Conservation (phyloP, 2,888 invertebrate species). For the Rotaria macrura region DNA sequence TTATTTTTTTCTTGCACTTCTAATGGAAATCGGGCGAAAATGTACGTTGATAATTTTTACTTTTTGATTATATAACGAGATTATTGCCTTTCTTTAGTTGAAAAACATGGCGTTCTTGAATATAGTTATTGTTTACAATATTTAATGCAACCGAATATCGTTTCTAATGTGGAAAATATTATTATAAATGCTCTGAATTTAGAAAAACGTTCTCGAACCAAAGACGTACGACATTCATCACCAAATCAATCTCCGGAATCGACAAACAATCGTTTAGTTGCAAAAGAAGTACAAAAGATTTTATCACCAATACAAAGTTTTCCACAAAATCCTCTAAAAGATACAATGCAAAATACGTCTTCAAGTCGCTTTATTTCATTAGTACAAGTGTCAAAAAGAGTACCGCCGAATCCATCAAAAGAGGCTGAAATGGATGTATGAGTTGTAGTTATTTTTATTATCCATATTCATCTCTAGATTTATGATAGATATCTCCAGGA, state of each 20-base stretch:
- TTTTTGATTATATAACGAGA: neutral
- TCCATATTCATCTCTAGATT: no score
- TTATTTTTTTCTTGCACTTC: neutral
- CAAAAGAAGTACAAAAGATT: neutral
- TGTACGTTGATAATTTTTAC: neutral
- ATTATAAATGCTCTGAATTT: neutral
- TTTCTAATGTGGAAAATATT: neutral
- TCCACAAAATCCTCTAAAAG: neutral
- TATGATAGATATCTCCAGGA: neutral
- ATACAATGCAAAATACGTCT: neutral
- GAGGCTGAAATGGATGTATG: neutral
- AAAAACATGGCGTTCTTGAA: neutral
- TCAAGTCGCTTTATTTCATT: neutral
- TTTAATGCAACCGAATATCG: neutral
- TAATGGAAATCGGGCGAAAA: neutral
- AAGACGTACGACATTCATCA: neutral
- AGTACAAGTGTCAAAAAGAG: neutral
- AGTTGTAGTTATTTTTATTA: neutral
- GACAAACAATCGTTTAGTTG: neutral
- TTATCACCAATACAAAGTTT: neutral
- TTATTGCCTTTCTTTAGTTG: neutral
- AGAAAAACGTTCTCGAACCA: neutral
- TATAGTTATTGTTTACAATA: slow-evolving; percentile 12
- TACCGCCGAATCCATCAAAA: neutral
- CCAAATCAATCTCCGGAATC: neutral